phyloP scores from a whole-genome alignment of 1,140 invertebrate genomes.

The Brachionus rubens region DNA sequence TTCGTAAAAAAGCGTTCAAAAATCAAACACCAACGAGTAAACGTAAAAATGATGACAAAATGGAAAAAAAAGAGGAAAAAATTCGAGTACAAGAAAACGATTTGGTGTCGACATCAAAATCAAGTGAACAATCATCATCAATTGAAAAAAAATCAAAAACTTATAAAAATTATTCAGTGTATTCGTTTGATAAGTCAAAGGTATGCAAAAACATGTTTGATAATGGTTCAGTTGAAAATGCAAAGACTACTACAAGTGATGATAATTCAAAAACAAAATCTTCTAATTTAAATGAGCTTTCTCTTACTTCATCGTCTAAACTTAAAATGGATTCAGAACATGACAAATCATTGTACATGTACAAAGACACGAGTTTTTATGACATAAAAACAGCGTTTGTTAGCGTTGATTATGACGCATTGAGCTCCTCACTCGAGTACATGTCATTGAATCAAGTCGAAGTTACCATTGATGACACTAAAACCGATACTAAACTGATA shows the following conservation, averaged over 20 bases:
- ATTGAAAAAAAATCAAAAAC: not conserved
- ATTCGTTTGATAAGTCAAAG: not conserved
- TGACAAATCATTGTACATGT: not conserved
- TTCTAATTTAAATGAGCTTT: not conserved
- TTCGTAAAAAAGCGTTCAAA: constrained; percentile 36
- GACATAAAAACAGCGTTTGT: constrained; percentile 1
- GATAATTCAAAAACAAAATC: not conserved
- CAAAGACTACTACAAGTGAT: not conserved
- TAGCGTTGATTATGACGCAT: not conserved
- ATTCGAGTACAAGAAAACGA: not conserved
- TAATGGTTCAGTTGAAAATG: not conserved
- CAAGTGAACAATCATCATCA: not conserved
- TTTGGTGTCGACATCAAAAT: not conserved
- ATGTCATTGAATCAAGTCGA: not conserved
- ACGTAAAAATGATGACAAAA: not conserved
- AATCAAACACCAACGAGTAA: not conserved
- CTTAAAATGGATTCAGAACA: not conserved
- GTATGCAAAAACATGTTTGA: not conserved
- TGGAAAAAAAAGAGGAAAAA: not conserved
- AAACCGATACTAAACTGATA: constrained; percentile 8
- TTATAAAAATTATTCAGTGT: not conserved
- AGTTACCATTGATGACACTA: not conserved
- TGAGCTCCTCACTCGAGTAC: not conserved
- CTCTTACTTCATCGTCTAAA: not conserved
- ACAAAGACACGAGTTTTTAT: not conserved